Base-by-base conservation (phyloP, 2,797 vertebrate species). In the Apogon hyalosoma region DNA sequence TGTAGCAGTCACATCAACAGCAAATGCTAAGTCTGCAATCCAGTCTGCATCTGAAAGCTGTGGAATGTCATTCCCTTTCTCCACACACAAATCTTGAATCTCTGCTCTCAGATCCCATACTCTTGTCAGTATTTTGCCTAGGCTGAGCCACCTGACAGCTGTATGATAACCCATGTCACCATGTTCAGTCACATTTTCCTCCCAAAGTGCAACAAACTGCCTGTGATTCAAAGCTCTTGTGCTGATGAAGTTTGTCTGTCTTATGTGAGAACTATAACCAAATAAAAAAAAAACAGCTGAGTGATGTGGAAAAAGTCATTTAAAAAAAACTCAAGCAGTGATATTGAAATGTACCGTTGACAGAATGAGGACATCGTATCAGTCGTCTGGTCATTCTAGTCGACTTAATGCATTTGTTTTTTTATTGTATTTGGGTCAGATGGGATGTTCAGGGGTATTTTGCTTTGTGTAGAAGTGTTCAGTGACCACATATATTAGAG, bases 201-300 rank as follows among this genome's bases (percentile, higher is more conserved):
- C 48, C 41, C 73, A 58, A 43, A 79, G 19, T 49, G 41, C 11
- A 38, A 69, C 60, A 45, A 71, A 68, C 11, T 61, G 49, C 24
- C 52, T 56, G 61, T 63, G 58, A 76, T 64, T 81, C 4, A 81
- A 24, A 52, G 59, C 65, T 51, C 33, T 28, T 47, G 45, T 45
- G 21, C 60, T 63, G 52, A 82, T 75, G 52, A 79, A 75, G 54
- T 73, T 59, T n/a, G n/a, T n/a, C n/a, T n/a, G 6, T 47, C 56
- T 53, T n/a, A n/a, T n/a, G n/a, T n/a, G n/a, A n/a, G n/a, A n/a
- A n/a, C n/a, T n/a, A n/a, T n/a, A n/a, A n/a, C n/a, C n/a, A n/a
- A n/a, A n/a, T n/a, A n/a, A n/a, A n/a, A n/a, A n/a, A n/a, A n/a
- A n/a, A n/a, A n/a, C n/a, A n/a, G n/a, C n/a, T n/a, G n/a, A n/a